Percentiles rank a stretch among this genome's conserved stretches.
Evolutionary conservation across 2,113 vertebrate species (phyloP).

Genomic region (Thamnophis sirtalis): DNA sequence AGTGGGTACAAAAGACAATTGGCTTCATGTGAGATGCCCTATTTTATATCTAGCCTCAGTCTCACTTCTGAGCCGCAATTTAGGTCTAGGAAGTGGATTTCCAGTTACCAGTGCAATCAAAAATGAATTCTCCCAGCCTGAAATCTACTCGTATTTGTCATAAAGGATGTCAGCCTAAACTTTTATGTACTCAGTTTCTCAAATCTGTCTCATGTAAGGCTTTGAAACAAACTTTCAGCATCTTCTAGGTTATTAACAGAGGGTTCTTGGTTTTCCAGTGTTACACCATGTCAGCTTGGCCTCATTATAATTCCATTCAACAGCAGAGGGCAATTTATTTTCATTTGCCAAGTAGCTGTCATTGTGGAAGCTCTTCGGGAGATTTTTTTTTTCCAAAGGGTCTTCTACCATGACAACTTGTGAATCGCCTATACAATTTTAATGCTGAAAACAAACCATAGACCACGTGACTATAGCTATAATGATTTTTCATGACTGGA

Average conservation of each 20-base stretch:
- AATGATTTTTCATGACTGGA: neutral
- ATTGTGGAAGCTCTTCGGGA: neutral
- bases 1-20: neutral
- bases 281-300: neutral
- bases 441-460: neutral
- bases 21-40: neutral
- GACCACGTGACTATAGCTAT: neutral
- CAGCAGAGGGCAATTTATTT: neutral
- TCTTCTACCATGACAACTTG: neutral
- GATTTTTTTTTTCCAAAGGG: neutral
- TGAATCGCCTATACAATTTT: neutral
- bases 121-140: neutral
- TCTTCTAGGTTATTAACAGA: neutral
- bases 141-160: neutral
- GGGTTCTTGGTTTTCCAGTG: neutral
- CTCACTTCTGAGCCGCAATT: neutral
- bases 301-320: neutral
- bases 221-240: neutral
- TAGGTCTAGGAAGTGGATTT: neutral
- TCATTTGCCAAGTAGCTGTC: neutral
- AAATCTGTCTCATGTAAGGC: neutral
- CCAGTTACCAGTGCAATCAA: neutral
- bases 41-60: neutral
- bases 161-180: neutral
- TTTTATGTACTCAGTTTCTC: neutral